Conservation (phyloP, 2,797 vertebrate genomes). For the Chaunax sp. region DNA sequence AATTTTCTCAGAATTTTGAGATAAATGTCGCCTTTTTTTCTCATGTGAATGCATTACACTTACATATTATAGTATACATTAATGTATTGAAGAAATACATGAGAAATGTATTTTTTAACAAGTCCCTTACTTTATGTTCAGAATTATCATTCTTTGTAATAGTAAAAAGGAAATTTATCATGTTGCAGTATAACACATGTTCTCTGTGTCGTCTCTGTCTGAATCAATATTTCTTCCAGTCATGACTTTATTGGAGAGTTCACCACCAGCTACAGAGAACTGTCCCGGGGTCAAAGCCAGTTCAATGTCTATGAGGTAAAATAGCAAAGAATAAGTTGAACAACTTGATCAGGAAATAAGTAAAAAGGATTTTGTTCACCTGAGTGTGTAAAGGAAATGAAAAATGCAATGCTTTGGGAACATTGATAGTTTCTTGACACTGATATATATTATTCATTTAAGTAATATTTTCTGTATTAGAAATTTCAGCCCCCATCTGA, state of each 20-base stretch:
- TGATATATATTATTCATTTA: slow-evolving; percentile 33
- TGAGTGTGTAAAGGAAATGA: background rate
- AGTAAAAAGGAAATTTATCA: too few relatives aligned
- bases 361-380: background rate
- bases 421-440: background rate
- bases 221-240: slow-evolving; percentile 68
- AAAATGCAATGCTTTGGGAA: too few relatives aligned
- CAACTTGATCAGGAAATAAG: background rate
- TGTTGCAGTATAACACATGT: background rate
- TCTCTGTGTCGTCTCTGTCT: too few relatives aligned
- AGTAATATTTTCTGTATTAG: slow-evolving; percentile 9
- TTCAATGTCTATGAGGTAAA: slow-evolving; percentile 96
- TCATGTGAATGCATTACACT: too few relatives aligned
- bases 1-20: too few relatives aligned
- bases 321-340: background rate
- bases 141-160: too few relatives aligned
- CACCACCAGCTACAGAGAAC: slow-evolving; percentile 95
- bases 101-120: too few relatives aligned
- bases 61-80: too few relatives aligned
- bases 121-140: too few relatives aligned
- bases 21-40: too few relatives aligned
- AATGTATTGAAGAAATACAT: too few relatives aligned
- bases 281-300: slow-evolving; percentile 93
- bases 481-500: slow-evolving; percentile 14
- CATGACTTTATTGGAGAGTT: slow-evolving; percentile 97